These are phyloP conservation scores for Picathartes gymnocephalus DNA, from an alignment of 2,113 vertebrate species.

Conservation along the genomic window DNA sequence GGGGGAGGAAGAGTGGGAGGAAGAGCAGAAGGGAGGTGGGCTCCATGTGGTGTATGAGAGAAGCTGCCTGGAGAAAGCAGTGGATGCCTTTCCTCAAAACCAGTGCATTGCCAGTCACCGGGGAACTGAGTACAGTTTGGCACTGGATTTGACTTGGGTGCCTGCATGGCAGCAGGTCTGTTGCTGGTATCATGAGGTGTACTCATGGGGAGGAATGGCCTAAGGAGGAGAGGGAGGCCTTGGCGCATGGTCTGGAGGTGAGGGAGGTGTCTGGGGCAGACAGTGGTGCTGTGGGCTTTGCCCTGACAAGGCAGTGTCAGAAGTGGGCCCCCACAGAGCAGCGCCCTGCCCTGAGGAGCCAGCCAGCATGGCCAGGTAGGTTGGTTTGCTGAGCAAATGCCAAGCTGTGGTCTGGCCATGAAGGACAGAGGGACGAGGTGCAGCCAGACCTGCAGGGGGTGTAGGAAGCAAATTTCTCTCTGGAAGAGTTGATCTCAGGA, in stretches of 20 bases:
- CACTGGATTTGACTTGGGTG: neutral
- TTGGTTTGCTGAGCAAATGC: neutral
- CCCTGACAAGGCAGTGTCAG: neutral
- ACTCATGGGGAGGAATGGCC: accelerated
- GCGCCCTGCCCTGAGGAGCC: neutral
- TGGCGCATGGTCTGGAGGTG: neutral
- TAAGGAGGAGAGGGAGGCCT: neutral
- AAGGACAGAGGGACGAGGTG: accelerated
- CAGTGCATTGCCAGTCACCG: neutral
- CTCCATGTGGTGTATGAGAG: neutral
- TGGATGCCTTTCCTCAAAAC: neutral
- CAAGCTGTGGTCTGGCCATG: accelerated
- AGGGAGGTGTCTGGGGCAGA: neutral
- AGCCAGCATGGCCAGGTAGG: neutral
- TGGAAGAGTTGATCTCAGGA: neutral
- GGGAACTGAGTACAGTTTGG: neutral
- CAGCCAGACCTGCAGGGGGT: too few species aligned
- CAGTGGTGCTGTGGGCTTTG: accelerated
- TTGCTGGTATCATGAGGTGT: accelerated
- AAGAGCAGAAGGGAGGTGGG: neutral
- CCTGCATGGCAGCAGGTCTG: neutral
- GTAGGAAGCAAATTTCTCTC: neutral
- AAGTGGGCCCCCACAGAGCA: neutral
- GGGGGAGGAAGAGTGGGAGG: neutral
- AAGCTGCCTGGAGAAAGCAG: neutral